Conservation (phyloP, 2,113 vertebrate species). For the Talpa occidentalis region DNA sequence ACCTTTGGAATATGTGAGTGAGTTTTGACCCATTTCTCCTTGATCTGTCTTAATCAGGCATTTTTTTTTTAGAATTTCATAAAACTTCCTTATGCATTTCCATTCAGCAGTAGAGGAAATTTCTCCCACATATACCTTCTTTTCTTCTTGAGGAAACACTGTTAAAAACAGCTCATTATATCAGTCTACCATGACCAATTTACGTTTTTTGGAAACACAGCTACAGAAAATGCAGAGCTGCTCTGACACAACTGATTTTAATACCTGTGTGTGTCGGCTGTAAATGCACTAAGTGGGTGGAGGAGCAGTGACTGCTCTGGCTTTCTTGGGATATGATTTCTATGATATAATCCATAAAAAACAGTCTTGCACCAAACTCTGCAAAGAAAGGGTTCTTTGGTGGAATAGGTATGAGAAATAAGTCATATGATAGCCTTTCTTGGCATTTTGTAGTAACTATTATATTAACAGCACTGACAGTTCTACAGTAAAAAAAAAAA, state of each 20-base stretch:
- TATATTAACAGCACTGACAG: neutral
- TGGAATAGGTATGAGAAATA: conserved; percentile 4
- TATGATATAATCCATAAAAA: neutral
- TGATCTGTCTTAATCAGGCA: neutral
- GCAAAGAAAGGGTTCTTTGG: neutral
- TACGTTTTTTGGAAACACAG: neutral
- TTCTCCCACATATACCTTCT: neutral
- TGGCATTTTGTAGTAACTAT: neutral
- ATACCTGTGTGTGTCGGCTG: neutral
- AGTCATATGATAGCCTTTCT: neutral
- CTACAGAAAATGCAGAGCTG: neutral
- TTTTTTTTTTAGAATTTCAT: neutral
- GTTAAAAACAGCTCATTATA: neutral
- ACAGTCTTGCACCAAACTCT: neutral
- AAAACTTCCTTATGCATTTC: neutral
- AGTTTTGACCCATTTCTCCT: conserved; percentile 16
- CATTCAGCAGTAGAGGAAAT: neutral
- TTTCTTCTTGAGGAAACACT: conserved; percentile 31
- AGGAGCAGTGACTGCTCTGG: neutral
- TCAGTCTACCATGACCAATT: neutral
- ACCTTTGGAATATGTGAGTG: neutral
- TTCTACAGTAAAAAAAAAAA: conserved; percentile 6
- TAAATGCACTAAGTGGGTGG: neutral
- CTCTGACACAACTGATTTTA: neutral
- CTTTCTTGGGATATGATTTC: neutral